Percentiles rank a stretch among this genome's conserved stretches.
Conservation (phyloP, 2,113 vertebrate genomes). For the Nothocercus julius region DNA sequence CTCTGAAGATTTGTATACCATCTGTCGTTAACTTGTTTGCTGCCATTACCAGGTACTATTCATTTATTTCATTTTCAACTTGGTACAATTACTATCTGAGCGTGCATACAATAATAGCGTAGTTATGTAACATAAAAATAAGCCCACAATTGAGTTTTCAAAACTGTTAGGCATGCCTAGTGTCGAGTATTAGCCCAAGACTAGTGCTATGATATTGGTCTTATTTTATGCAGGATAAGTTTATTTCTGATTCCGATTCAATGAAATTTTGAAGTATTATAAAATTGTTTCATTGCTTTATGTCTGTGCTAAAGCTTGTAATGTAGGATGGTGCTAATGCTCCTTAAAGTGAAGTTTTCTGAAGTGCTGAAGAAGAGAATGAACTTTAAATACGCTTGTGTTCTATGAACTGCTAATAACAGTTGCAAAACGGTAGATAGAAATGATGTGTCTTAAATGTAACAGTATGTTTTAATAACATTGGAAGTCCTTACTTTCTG, state of each 20-base stretch:
- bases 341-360: neutral
- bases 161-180: neutral
- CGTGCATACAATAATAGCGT: neutral
- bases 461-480: neutral
- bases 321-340: neutral
- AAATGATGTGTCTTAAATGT: neutral
- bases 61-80: neutral
- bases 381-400: neutral
- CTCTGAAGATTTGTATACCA: constrained; percentile 93
- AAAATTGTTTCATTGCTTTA: neutral
- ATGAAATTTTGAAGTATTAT: neutral
- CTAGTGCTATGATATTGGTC: neutral
- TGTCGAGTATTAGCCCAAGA: neutral
- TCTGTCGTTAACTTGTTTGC: constrained; percentile 92
- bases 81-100: neutral
- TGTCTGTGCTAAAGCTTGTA: neutral
- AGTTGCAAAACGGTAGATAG: neutral
- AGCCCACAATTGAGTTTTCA: too few relatives aligned
- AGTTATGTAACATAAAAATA: too few relatives aligned
- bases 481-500: neutral
- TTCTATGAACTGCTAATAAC: neutral
- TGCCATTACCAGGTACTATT: constrained; percentile 88
- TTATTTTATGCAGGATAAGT: neutral
- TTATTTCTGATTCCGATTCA: neutral
- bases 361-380: neutral